Evolutionary conservation across 2,888 invertebrate genomes (phyloP), one percentile per base, ranked within the genome.

Genomic region (Dryobotodes eremita): DNA sequence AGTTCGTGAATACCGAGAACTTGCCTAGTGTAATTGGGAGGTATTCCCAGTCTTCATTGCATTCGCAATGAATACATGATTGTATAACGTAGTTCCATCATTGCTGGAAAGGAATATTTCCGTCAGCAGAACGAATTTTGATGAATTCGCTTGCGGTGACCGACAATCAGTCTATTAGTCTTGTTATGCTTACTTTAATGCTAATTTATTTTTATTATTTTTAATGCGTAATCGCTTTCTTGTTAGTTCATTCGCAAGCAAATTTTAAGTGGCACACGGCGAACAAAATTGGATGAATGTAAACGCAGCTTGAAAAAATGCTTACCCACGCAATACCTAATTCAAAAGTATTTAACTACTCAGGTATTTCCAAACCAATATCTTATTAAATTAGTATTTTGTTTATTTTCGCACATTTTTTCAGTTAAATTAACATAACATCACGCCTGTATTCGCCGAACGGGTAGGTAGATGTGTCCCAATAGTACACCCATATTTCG

Each of bases 61-160:
- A 75, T 74, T 85, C 59, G 71, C 81, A 85, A 77, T 76, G 64
- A 84, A 84, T 76, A 80, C 76, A 76, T 57, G 76, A 71, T 81
- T 85, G 62, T 77, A 55, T 74, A 68, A 85, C 83, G 65, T 73
- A 53, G 76, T 42, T 64, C 81, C 53, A 64, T 42, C 13, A 80
- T 70, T 57, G 59, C 70, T 82, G 79, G 66, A 66, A 82, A 66
- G 72, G 42, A 79, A 85, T 79, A 79, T 82, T 78, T 75, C 69
- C 72, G 78, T 85, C 71, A 57, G 71, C 71, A 72, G 70, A 77
- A 85, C 75, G 71, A 75, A 84, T 78, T 78, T 85, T 84, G 71
- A 84, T 82, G 86, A 85, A 66, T 72, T 65, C 53, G 74, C 71
- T 82, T 70, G 75, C 50, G 70, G 77, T 76, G 74, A 73, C 71